phyloP scores from a whole-genome alignment of 23 tunicate genomes.

The Halocynthia aurantium region DNA sequence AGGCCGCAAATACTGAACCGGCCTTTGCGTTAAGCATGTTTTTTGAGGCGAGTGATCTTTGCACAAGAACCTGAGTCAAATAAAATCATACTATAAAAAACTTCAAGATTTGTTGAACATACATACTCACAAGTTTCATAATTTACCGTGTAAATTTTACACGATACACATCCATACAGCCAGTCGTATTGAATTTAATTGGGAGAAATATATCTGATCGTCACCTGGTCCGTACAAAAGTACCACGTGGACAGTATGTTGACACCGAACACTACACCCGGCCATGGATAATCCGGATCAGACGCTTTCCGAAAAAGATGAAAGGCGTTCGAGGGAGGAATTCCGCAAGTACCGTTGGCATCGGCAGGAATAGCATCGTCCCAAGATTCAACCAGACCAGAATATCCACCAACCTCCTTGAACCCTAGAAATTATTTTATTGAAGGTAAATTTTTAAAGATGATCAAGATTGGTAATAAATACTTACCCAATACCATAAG shows the following conservation, averaged over 20 bases:
- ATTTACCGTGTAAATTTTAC: background rate
- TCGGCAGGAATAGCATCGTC: slow-evolving; percentile 20
- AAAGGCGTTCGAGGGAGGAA: slow-evolving; percentile 21
- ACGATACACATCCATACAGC: background rate
- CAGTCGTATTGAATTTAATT: background rate
- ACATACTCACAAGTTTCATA: background rate
- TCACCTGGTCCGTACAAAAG: slow-evolving; percentile 37
- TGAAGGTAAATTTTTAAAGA: background rate
- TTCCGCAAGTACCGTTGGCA: slow-evolving; percentile 22
- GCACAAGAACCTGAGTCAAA: slow-evolving; percentile 30
- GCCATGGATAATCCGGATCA: slow-evolving; percentile 50
- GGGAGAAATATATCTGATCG: too few relatives aligned
- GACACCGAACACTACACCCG: slow-evolving; percentile 34
- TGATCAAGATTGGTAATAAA: background rate
- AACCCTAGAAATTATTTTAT: background rate
- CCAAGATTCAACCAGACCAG: slow-evolving; percentile 11
- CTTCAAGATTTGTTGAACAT: background rate
- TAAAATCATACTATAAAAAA: background rate
- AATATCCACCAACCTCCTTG: slow-evolving; percentile 23
- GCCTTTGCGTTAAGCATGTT: slow-evolving; percentile 25
- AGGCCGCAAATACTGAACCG: slow-evolving; percentile 34
- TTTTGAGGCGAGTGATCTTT: slow-evolving; percentile 32
- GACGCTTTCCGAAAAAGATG: slow-evolving; percentile 25
- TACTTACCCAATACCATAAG: slow-evolving; percentile 20
- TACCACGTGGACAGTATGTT: slow-evolving; percentile 29